Percentiles rank a stretch among this genome's conserved stretches.
These are phyloP conservation scores for Lycopodina hypogea DNA, from an alignment of 37 sponge, comb jelly and placozoan genomes.

Conservation along the genomic window DNA sequence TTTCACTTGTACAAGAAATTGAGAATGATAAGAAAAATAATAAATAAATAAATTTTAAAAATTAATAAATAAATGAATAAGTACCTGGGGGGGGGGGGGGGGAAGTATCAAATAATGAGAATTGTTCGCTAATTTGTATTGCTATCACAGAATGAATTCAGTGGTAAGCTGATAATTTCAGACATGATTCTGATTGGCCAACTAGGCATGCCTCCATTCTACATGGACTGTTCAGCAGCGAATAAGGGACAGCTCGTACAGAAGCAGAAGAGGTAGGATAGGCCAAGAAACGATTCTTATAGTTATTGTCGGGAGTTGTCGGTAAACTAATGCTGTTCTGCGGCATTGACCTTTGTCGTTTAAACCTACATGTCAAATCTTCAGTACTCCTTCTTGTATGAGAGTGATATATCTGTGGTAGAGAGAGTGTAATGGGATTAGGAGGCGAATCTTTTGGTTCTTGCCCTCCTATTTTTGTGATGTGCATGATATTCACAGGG, in stretches of 20 bases:
- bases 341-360: background rate
- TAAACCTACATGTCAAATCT: background rate
- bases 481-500: background rate
- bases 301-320: conserved; percentile 8
- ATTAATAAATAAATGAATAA: no score
- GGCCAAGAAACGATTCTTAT: conserved; percentile 27
- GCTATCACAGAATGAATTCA: no score
- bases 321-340: conserved; percentile 27
- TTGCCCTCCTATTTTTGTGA: background rate
- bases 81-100: no score
- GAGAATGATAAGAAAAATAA: no score
- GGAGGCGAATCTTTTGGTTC: background rate
- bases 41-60: no score
- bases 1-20: no score
- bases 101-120: no score
- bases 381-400: background rate
- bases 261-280: background rate
- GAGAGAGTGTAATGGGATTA: conserved; percentile 1
- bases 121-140: no score
- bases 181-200: background rate
- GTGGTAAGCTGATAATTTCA: background rate
- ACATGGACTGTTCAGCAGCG: conserved; percentile 24
- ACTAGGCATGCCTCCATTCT: conserved; percentile 9
- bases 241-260: background rate
- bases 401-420: background rate